phyloP scores from a whole-genome alignment of 1,140 invertebrate genomes.

The Neodiprion virginianus region DNA sequence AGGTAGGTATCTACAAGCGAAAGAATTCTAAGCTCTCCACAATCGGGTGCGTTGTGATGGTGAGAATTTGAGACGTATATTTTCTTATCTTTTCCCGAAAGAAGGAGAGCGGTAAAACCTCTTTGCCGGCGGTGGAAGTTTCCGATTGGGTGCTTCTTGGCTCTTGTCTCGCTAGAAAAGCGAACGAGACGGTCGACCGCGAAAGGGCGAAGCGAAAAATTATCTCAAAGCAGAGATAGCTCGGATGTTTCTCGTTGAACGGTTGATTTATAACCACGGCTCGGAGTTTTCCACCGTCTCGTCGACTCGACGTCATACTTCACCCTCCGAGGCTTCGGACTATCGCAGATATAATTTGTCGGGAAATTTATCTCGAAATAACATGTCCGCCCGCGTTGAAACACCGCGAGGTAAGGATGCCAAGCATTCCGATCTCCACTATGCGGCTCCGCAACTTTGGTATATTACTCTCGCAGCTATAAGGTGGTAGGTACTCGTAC shows the following conservation, averaged over 20 bases:
- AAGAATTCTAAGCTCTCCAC: too few relatives aligned
- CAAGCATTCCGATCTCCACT: background rate
- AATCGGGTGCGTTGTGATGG: too few relatives aligned
- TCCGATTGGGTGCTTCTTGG: background rate
- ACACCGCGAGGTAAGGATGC: background rate
- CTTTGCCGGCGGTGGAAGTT: background rate
- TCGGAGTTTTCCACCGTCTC: background rate
- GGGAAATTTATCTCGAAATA: background rate
- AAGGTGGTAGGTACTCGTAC: too few relatives aligned
- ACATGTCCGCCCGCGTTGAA: background rate
- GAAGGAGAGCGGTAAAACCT: background rate
- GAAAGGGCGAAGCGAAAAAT: background rate
- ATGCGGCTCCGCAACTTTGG: too few relatives aligned
- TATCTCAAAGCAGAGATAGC: background rate
- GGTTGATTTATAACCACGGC: background rate
- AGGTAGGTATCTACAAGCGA: too few relatives aligned
- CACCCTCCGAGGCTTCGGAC: too few relatives aligned
- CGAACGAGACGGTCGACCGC: background rate
- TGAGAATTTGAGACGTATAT: too few relatives aligned
- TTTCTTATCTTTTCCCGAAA: background rate
- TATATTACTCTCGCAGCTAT: too few relatives aligned
- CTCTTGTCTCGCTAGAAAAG: background rate
- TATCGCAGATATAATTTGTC: background rate
- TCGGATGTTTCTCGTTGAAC: background rate
- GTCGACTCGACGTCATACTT: background rate